These are phyloP conservation scores for Bolinopsis microptera DNA, from an alignment of 37 sponge, comb jelly and placozoan genomes.

Conservation along the genomic window DNA sequence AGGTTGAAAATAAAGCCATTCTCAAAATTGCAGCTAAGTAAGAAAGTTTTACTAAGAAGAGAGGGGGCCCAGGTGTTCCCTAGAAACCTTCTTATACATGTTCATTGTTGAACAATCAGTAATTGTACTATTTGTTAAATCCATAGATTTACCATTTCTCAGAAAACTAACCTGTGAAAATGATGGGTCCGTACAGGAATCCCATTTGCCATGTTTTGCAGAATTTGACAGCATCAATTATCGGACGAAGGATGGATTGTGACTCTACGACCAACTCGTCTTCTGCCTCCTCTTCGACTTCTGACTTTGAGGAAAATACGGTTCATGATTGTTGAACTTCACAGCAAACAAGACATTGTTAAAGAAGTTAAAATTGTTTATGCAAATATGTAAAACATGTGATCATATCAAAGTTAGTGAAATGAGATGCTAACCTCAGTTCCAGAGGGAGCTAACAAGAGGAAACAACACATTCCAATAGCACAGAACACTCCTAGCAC, in stretches of 20 bases:
- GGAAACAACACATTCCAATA: background rate
- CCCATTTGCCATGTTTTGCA: conserved; percentile 29
- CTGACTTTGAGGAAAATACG: too few species aligned
- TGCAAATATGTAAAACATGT: too few species aligned
- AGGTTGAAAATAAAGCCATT: background rate
- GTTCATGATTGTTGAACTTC: too few species aligned
- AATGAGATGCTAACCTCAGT: background rate
- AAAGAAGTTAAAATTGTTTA: too few species aligned
- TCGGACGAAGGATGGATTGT: background rate
- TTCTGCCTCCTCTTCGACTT: background rate
- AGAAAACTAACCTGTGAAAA: conserved; percentile 12
- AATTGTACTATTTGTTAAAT: too few species aligned
- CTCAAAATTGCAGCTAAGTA: background rate
- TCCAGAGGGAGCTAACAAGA: background rate
- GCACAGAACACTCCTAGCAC: conserved; percentile 6
- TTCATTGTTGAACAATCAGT: too few species aligned
- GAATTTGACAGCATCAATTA: background rate
- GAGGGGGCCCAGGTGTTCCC: background rate
- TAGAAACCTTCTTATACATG: too few species aligned
- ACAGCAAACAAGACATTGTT: too few species aligned
- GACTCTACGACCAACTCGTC: background rate
- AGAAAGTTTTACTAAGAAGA: too few species aligned
- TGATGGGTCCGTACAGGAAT: background rate
- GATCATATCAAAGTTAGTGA: too few species aligned
- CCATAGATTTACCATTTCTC: background rate